phyloP scores from a whole-genome alignment of 2,888 invertebrate genomes.

The Papilio gigon region DNA sequence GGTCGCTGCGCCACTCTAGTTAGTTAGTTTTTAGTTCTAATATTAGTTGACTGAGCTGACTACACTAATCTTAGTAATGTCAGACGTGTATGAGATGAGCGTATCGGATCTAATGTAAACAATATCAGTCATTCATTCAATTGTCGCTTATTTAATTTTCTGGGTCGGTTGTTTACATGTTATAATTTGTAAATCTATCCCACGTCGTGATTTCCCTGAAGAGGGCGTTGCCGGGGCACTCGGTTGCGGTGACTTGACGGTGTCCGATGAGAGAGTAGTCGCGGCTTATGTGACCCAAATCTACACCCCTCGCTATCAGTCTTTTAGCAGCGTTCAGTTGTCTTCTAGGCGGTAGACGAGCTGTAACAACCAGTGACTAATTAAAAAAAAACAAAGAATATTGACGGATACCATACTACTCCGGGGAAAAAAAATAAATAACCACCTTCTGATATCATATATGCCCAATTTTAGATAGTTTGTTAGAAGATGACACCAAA shows the following conservation, averaged over 20 bases:
- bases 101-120: too few relatives aligned
- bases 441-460: too few relatives aligned
- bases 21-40: too few relatives aligned
- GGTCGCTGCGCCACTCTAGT: too few relatives aligned
- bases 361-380: background rate
- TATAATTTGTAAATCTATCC: conserved; percentile 55
- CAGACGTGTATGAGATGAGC: background rate
- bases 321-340: conserved; percentile 77
- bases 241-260: conserved; percentile 70
- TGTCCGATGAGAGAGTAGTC: conserved; percentile 83
- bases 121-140: background rate
- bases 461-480: too few relatives aligned
- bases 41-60: too few relatives aligned
- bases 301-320: conserved; percentile 79
- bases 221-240: conserved; percentile 83
- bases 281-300: conserved; percentile 72
- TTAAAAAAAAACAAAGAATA: background rate
- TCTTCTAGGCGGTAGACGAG: conserved; percentile 3
- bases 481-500: too few relatives aligned
- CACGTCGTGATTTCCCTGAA: conserved; percentile 82
- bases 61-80: too few relatives aligned
- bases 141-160: background rate
- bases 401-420: too few relatives aligned
- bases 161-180: background rate
- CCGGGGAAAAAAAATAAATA: too few relatives aligned